Evolutionary conservation across 2,888 invertebrate genomes (phyloP).

Genomic region (Drepana falcataria): DNA sequence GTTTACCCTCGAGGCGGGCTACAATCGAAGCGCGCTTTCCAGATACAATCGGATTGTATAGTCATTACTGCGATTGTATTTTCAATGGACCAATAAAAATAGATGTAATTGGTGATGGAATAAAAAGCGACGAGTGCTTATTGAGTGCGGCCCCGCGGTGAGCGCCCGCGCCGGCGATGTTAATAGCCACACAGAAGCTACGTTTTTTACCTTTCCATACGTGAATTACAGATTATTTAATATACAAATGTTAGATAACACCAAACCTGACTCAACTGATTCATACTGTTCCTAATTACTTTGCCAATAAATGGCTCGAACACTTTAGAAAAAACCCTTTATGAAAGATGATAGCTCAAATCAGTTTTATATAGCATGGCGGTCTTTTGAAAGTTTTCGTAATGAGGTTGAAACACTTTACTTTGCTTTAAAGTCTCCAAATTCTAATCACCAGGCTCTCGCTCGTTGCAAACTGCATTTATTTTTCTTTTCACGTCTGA

Average conservation of each 20-base stretch:
- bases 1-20: slow-evolving; percentile 38
- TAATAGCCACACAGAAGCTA: slow-evolving; percentile 47
- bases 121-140: slow-evolving; percentile 56
- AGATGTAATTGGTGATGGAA: slow-evolving; percentile 59
- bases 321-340: background rate
- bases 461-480: slow-evolving; percentile 19
- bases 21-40: slow-evolving; percentile 38
- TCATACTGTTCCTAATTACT: too few relatives aligned
- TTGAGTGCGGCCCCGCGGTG: slow-evolving; percentile 32
- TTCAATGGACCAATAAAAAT: slow-evolving; percentile 61
- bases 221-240: slow-evolving; percentile 4
- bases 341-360: too few relatives aligned
- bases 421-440: slow-evolving; percentile 5
- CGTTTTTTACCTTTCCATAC: slow-evolving; percentile 24
- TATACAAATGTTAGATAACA: background rate
- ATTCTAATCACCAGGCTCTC: slow-evolving; percentile 30
- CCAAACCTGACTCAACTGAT: too few relatives aligned
- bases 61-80: slow-evolving; percentile 56
- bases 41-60: slow-evolving; percentile 53
- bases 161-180: slow-evolving; percentile 26
- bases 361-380: background rate
- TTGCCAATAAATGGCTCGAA: too few relatives aligned
- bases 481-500: slow-evolving; percentile 36
- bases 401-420: background rate
- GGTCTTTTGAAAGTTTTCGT: background rate